phyloP scores from a whole-genome alignment of 2,113 vertebrate genomes.

The cattle (Bos taurus) region ARS-UCD2.0 NC_037357.1:43143001-43143500 shows the following conservation, averaged over 20 bases:
- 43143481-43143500: not conserved
- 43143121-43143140: not conserved
- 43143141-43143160: not conserved
- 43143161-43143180: not conserved
- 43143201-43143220: not conserved
- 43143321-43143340: too few relatives aligned
- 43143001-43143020: not conserved
- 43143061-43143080: not conserved
- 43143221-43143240: not conserved
- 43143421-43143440: too few relatives aligned
- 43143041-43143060: not conserved
- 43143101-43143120: not conserved
- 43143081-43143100: not conserved
- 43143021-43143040: not conserved
- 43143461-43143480: not conserved
- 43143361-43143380: not conserved
- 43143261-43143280: not conserved
- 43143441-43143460: too few relatives aligned
- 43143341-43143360: not conserved
- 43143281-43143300: too few relatives aligned
- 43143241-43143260: not conserved
- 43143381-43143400: not conserved
- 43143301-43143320: not conserved
- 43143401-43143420: not conserved
- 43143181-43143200: not conserved